phyloP scores from a whole-genome alignment of 2,797 vertebrate genomes.

The Myotis findleyi region DNA sequence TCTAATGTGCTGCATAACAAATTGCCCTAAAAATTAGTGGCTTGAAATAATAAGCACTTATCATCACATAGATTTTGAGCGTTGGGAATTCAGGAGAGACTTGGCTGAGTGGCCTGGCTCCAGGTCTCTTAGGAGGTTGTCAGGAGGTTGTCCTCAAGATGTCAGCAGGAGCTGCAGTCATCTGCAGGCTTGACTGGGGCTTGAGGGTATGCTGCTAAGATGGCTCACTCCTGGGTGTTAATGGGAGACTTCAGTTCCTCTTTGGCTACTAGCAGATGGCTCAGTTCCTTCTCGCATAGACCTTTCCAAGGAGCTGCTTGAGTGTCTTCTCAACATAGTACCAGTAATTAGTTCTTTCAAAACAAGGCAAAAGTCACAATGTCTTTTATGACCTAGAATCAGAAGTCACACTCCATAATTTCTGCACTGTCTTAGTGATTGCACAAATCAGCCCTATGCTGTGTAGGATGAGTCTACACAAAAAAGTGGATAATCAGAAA shows the following conservation, averaged over 20 bases:
- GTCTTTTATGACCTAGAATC: neutral
- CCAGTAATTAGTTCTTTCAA: neutral
- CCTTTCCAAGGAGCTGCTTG: neutral
- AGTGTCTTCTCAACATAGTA: neutral
- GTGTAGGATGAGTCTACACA: neutral
- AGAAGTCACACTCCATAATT: neutral
- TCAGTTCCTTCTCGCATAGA: neutral
- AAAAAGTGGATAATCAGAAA: neutral
- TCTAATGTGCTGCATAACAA: neutral
- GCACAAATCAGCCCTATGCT: neutral
- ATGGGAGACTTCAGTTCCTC: neutral
- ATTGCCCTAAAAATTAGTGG: neutral
- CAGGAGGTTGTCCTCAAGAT: neutral
- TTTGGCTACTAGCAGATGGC: neutral
- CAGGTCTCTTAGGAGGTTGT: neutral
- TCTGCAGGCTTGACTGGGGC: neutral
- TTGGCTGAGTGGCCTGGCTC: neutral
- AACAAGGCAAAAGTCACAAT: neutral
- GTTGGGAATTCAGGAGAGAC: neutral
- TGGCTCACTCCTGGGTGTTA: rapidly evolving
- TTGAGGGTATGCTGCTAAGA: neutral
- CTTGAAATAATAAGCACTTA: neutral
- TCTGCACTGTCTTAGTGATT: neutral
- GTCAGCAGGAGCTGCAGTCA: neutral
- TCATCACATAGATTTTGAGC: neutral